A percentile compares a stretch with the other conserved stretches of the same genome.
phyloP scores from a whole-genome alignment of 2,797 vertebrate genomes.

The Poeciliopsis turneri region DNA sequence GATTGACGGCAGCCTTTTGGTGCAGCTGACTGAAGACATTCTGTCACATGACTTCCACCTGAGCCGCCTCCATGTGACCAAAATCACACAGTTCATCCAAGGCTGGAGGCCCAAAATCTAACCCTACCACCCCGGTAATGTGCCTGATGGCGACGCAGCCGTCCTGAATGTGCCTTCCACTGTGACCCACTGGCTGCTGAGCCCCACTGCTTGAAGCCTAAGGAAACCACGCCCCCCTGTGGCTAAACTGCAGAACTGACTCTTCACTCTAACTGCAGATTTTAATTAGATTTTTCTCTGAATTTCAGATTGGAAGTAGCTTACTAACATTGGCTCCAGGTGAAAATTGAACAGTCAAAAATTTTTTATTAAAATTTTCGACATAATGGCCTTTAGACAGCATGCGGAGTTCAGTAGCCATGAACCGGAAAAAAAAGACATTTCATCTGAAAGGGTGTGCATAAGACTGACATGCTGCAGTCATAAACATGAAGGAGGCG shows the following conservation, averaged over 20 bases:
- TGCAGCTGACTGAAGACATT: slow-evolving; percentile 97
- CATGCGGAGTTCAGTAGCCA: background rate
- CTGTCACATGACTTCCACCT: slow-evolving; percentile 95
- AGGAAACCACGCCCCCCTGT: slow-evolving; percentile 60
- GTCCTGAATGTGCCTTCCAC: slow-evolving; percentile 77
- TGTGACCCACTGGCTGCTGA: slow-evolving; percentile 65
- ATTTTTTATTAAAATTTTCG: background rate
- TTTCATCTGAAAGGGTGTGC: slow-evolving; percentile 9
- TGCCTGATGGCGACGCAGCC: slow-evolving; percentile 74
- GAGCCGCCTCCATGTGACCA: slow-evolving; percentile 97
- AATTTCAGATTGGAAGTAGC: slow-evolving; percentile 74
- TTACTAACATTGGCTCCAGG: slow-evolving; percentile 74
- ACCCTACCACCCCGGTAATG: slow-evolving; percentile 46
- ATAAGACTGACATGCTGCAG: too few relatives aligned
- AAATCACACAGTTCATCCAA: slow-evolving; percentile 99
- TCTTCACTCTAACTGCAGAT: slow-evolving; percentile 32
- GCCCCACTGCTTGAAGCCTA: slow-evolving; percentile 48
- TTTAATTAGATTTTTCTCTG: slow-evolving; percentile 30
- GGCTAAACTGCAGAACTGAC: slow-evolving; percentile 54
- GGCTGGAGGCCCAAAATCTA: slow-evolving; percentile 96
- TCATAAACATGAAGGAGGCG: too few relatives aligned
- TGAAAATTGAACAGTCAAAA: slow-evolving; percentile 22
- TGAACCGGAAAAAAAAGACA: slow-evolving; percentile 2
- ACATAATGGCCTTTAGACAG: background rate
- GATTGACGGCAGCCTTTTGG: slow-evolving; percentile 96